These are phyloP conservation scores for Drosophila lacertosa DNA, from an alignment of 1,140 invertebrate species.

Conservation along the genomic window DNA sequence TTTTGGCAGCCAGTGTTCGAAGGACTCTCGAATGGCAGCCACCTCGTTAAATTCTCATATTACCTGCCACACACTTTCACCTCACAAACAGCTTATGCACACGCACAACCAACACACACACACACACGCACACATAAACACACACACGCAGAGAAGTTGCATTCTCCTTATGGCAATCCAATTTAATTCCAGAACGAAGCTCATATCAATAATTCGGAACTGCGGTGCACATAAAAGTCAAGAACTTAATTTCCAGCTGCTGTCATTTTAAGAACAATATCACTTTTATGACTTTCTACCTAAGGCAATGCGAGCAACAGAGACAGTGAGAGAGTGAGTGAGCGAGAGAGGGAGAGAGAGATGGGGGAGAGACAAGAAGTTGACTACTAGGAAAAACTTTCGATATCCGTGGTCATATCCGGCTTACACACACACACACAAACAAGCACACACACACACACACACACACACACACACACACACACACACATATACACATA, in stretches of 20 bases:
- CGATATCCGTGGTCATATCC: slow-evolving; percentile 76
- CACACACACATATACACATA: not conserved
- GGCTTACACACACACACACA: slow-evolving; percentile 39
- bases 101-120: slow-evolving; percentile 1
- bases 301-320: not conserved
- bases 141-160: not conserved
- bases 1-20: not conserved
- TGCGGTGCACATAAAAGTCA: slow-evolving; percentile 77
- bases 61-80: slow-evolving; percentile 32
- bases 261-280: slow-evolving; percentile 75
- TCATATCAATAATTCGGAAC: slow-evolving; percentile 77
- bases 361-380: not conserved
- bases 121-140: slow-evolving; percentile 15
- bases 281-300: slow-evolving; percentile 64
- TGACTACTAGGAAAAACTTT: slow-evolving; percentile 68
- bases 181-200: slow-evolving; percentile 37
- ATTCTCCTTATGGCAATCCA: slow-evolving; percentile 20
- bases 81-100: slow-evolving; percentile 6
- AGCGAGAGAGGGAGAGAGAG: slow-evolving; percentile 3
- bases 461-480: slow-evolving; percentile 3
- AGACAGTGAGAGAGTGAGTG: slow-evolving; percentile 7
- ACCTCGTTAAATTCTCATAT: slow-evolving; percentile 26
- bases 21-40: slow-evolving; percentile 15
- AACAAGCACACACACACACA: slow-evolving; percentile 10
- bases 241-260: slow-evolving; percentile 81